phyloP scores from a whole-genome alignment of 1,140 invertebrate genomes.

The Sycobia sp. region DNA sequence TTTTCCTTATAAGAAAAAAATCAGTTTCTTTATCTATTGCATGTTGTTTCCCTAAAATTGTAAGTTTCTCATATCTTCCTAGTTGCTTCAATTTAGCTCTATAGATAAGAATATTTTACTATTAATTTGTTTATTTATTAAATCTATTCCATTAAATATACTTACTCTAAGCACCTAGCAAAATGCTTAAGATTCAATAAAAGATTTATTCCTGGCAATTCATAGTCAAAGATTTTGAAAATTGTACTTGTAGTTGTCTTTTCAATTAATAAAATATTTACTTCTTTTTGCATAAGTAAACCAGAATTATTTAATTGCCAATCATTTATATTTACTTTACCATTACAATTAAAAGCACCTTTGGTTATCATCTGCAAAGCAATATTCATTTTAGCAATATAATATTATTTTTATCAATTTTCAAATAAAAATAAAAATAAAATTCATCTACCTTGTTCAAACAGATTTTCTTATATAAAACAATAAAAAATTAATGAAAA shows the following conservation, averaged over 20 bases:
- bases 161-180: conserved; percentile 52
- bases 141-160: neutral
- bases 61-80: conserved; percentile 44
- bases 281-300: conserved; percentile 38
- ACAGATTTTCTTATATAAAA: too few relatives aligned
- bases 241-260: conserved; percentile 13
- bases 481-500: too few relatives aligned
- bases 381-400: too few relatives aligned
- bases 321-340: conserved; percentile 50
- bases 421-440: too few relatives aligned
- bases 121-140: neutral
- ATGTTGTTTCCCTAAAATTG: conserved; percentile 28
- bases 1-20: conserved; percentile 46
- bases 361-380: conserved; percentile 13
- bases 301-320: conserved; percentile 43
- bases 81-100: conserved; percentile 48
- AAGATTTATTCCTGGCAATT: conserved; percentile 41
- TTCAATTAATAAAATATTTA: conserved; percentile 42
- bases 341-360: conserved; percentile 45
- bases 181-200: conserved; percentile 48
- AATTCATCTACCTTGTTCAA: too few relatives aligned
- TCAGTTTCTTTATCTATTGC: conserved; percentile 37
- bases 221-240: conserved; percentile 46
- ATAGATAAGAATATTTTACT: conserved; percentile 21
- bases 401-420: too few relatives aligned